Evolutionary conservation across 2,888 invertebrate genomes (phyloP).

Genomic region (Melinopterus prodromus): DNA sequence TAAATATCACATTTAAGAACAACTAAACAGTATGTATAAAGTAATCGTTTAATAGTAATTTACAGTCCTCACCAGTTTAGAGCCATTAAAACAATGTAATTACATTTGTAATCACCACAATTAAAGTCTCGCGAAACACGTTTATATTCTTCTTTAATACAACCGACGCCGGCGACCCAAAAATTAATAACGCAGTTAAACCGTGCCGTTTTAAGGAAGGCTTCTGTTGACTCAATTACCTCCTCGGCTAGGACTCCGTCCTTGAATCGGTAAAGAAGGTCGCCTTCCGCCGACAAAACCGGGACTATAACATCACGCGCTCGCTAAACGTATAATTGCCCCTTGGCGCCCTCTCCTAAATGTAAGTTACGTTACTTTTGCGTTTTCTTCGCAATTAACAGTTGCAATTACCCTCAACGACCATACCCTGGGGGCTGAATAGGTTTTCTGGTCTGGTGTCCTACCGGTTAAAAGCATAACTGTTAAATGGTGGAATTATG

Average conservation of each 20-base stretch:
- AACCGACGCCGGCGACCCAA: background rate
- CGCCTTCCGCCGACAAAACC: background rate
- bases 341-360: background rate
- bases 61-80: background rate
- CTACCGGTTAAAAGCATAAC: background rate
- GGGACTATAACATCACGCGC: background rate
- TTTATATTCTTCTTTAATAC: background rate
- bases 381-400: background rate
- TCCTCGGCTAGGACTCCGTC: background rate
- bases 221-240: background rate
- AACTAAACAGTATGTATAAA: no score
- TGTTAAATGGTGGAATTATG: no score
- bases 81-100: background rate
- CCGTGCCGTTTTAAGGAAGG: background rate
- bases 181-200: background rate
- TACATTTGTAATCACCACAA: background rate
- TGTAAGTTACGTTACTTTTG: background rate
- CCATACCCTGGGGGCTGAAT: background rate
- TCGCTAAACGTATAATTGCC: background rate
- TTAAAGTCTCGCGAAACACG: background rate
- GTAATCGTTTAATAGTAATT: background rate
- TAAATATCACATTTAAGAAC: no score
- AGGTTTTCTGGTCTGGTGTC: background rate
- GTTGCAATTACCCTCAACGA: background rate
- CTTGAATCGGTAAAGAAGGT: background rate